These are phyloP conservation scores for Enteromius trimaculatus DNA, from an alignment of 2,797 vertebrate genomes.

Conservation along the genomic window DNA sequence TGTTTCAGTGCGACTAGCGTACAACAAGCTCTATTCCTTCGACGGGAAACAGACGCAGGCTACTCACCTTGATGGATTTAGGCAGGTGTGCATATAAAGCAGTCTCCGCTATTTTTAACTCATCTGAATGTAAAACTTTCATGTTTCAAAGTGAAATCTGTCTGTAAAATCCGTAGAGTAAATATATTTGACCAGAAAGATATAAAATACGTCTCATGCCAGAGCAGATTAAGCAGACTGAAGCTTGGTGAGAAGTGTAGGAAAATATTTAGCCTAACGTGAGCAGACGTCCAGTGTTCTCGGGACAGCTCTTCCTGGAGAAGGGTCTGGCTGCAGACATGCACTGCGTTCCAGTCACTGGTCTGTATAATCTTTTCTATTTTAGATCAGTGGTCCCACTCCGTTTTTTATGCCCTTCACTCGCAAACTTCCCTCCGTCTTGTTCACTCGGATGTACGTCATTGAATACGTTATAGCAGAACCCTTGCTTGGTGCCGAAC, in stretches of 20 bases:
- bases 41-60: not conserved
- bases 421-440: no score
- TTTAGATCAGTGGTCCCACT: no score
- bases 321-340: no score
- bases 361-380: no score
- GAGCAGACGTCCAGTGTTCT: not conserved
- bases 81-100: conserved; percentile 62
- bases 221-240: not conserved
- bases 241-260: not conserved
- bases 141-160: conserved; percentile 46
- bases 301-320: no score
- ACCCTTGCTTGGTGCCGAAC: no score
- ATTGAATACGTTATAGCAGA: no score
- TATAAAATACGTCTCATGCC: not conserved
- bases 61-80: conserved; percentile 63
- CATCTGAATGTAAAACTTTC: conserved; percentile 62
- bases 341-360: no score
- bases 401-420: no score
- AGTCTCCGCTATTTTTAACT: conserved; percentile 64
- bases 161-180: not conserved
- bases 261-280: not conserved
- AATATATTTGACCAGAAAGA: not conserved
- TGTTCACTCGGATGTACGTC: no score
- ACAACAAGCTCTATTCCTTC: no score
- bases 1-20: not conserved